A percentile compares a stretch with the other conserved stretches of the same genome.
Conservation (phyloP, 2,113 vertebrate species). For the Bambusicola thoracicus region DNA sequence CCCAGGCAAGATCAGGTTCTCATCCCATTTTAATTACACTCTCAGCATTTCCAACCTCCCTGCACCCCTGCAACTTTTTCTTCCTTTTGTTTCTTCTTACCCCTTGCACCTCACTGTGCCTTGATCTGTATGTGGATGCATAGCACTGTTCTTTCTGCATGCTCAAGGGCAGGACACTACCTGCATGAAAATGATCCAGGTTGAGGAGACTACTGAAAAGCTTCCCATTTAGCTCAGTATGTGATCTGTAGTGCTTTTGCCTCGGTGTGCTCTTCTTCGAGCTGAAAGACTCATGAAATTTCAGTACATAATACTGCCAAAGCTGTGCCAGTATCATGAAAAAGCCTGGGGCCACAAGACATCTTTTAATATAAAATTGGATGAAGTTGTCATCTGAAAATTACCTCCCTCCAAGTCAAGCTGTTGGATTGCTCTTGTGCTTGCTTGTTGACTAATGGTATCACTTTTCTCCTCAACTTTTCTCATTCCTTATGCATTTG, state of each 20-base stretch:
- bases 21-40: background rate
- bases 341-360: background rate
- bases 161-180: conserved; percentile 14
- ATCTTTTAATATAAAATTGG: background rate
- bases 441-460: background rate
- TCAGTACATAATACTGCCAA: background rate
- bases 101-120: background rate
- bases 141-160: background rate
- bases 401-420: background rate
- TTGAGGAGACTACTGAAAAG: conserved; percentile 21
- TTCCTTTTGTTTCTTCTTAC: background rate
- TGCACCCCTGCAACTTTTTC: background rate
- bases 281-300: background rate
- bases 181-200: background rate
- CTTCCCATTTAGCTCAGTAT: background rate
- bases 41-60: background rate
- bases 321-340: background rate
- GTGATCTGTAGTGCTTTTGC: conserved; percentile 11
- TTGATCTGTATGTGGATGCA: conserved; percentile 24
- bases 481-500: background rate
- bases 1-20: background rate
- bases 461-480: background rate
- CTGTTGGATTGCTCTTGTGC: background rate
- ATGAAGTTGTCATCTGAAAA: background rate
- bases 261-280: background rate